These are phyloP conservation scores for Alosa alosa DNA, from an alignment of 2,113 vertebrate genomes.

Conservation along the genomic window DNA sequence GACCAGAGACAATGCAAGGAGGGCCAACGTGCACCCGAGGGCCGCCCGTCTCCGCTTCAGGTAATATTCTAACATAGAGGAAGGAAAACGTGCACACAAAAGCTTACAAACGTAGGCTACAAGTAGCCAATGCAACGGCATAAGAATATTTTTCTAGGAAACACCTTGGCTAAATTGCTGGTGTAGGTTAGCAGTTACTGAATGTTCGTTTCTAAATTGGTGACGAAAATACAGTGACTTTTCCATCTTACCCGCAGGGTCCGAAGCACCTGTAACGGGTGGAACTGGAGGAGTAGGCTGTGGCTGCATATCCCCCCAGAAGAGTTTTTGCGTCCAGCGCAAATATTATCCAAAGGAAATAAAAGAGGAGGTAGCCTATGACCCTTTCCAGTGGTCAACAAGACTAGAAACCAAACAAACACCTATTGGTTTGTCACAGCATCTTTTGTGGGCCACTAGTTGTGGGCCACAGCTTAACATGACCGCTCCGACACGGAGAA, in stretches of 20 bases:
- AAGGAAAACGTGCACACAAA: neutral
- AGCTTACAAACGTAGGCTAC: no score
- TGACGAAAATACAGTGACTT: neutral
- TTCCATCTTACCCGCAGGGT: neutral
- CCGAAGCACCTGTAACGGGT: neutral
- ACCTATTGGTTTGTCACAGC: neutral
- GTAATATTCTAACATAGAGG: constrained; percentile 69
- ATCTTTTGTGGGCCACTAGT: neutral
- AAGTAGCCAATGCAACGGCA: no score
- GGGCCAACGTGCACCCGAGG: constrained; percentile 78
- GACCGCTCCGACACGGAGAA: neutral
- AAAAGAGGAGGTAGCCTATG: neutral
- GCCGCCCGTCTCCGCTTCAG: constrained; percentile 79
- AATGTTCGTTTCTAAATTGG: neutral
- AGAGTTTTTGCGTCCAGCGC: neutral
- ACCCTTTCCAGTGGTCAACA: neutral
- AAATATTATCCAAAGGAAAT: neutral
- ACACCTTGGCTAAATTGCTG: no score
- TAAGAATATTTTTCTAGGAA: no score
- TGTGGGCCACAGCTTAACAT: neutral
- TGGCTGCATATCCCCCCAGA: neutral
- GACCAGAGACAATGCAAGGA: constrained; percentile 79
- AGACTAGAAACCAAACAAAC: neutral
- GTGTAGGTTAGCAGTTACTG: no score
- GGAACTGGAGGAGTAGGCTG: neutral